Evolutionary conservation across 2,888 invertebrate genomes (phyloP), one percentile per base, ranked within the genome.

Genomic region (Drosophila seclusa): DNA sequence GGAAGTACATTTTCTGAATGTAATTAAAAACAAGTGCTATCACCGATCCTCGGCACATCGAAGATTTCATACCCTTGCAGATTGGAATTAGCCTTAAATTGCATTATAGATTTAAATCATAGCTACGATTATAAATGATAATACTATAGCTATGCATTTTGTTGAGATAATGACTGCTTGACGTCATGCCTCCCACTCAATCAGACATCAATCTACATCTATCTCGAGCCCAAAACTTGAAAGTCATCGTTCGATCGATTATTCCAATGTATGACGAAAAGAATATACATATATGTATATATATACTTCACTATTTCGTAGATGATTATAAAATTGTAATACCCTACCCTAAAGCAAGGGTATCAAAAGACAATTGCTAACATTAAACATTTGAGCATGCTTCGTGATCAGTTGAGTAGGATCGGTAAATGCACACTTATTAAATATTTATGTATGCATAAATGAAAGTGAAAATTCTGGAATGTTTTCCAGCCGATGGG

Each of bases 1-100:
- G 71, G 64, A 76, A 75, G 64, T 76, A 76, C 77, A 76, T 58
- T 65, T 32, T 38, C 24, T 32, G 40, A 59, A 55, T 34, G 34
- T 58, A 68, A 74, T 73, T 74, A 75, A 62, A 61, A 21, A 67
- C n/a, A 59, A 63, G 42, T 36, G 53, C 13, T 18, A 55, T 63
- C 36, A 8, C 16, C 21, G n/a, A 42, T 42, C 27, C 36, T 34
- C 24, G 45, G 13, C 45, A 45, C 45, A 4, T 13, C 45, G 45
- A 45, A 45, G 45, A 45, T 45, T 21, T 24, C 21, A 45, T 45
- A 45, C 45, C 21, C 45, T 45, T 24, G 45, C 45, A 21, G 21
- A 16, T 13, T 21, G 2, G 4, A 7, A 7, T 45, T 16, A 16
- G 4, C 21, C 45, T 21, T 21, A 11, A 42, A 21, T 42, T 42